Evolutionary conservation across 2,888 invertebrate genomes (phyloP), one percentile per base, ranked within the genome.

Genomic region (Pterobdella sp.): DNA sequence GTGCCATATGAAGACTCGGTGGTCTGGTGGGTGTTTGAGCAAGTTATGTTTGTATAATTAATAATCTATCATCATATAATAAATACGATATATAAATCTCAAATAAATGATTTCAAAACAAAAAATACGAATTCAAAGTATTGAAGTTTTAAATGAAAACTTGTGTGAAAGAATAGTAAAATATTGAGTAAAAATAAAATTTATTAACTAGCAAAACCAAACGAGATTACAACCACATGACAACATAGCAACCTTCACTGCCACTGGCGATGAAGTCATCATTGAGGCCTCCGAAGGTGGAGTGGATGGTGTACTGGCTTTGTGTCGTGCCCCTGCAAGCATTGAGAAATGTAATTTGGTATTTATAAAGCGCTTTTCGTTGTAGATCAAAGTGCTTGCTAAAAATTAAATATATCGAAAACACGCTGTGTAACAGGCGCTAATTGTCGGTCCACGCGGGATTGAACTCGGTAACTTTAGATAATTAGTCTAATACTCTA

Each of bases 231-330:
- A 29, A 18, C 67, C 31, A 67, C 67, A 10, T 18, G 10, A 7
- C n/a, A 18, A 3, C 49, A 32, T 77, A 71, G n/a, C n/a, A 80
- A 88, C 89, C 96, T 88, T 98, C 97, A 86, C 95, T 95, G 77
- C 97, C 97, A 80, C 94, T 94, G 72, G 96, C 96, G 78, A 98
- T 89, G 85, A 94, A 98, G 85, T 94, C 93, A 85, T 97, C 93
- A 85, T 95, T 93, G 73, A 91, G 89, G 65, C 97, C 97, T 76
- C 97, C 97, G 86, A 98, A 98, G 85, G 94, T 93, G 76, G 95
- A 94, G 86, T 95, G 93, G 83, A 97, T 95, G 78, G 94, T 94
- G 86, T 93, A 97, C 86, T 93, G 94, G 69, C 94, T 94, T 87
- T 97, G 97, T 75, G 92, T 91, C 74, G 95, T 91, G 2, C 97